Percentiles rank a stretch among this genome's conserved stretches.
Evolutionary conservation across 2,113 vertebrate genomes (phyloP).

Genomic region (Channa argus): DNA sequence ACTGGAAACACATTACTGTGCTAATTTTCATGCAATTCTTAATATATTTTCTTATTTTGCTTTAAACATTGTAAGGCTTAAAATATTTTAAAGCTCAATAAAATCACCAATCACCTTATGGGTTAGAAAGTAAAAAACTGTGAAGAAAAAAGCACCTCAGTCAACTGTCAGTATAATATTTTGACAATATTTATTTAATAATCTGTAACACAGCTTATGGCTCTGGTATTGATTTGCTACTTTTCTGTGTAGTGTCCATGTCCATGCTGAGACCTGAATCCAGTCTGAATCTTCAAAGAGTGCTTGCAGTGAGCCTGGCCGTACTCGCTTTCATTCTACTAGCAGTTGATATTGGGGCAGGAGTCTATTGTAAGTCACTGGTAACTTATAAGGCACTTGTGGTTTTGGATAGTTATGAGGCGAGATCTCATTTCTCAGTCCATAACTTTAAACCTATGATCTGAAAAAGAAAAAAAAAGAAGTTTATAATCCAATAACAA

Average conservation of each 20-base stretch:
- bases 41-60: background rate
- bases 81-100: too few relatives aligned
- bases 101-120: too few relatives aligned
- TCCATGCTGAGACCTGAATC: constrained; percentile 45
- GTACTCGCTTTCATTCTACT: constrained; percentile 65
- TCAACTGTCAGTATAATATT: background rate
- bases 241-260: constrained; percentile 63
- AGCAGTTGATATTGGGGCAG: constrained; percentile 64
- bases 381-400: background rate
- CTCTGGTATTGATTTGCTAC: constrained; percentile 10
- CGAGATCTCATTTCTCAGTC: background rate
- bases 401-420: background rate
- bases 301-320: constrained; percentile 44
- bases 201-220: background rate
- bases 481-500: background rate
- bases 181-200: background rate
- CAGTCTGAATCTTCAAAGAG: constrained; percentile 27
- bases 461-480: background rate
- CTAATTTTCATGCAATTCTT: background rate
- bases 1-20: background rate
- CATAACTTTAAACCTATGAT: background rate
- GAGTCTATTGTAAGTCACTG: constrained; percentile 72
- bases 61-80: background rate
- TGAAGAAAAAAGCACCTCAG: background rate
- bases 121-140: too few relatives aligned